Conservation (phyloP, 2,888 invertebrate species). For the Phragmatobia fuliginosa region DNA sequence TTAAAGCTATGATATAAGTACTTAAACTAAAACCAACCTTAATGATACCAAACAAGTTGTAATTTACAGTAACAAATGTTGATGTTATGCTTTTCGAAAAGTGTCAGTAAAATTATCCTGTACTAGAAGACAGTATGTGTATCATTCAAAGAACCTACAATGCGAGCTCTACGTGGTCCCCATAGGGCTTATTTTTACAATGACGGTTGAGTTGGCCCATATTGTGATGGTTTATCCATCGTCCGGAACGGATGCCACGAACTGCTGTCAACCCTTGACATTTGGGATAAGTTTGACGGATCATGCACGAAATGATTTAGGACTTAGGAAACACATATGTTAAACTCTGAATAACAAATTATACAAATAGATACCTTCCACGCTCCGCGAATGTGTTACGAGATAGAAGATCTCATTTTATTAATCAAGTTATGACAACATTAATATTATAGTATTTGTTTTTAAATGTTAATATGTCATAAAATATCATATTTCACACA, state of each 20-base stretch:
- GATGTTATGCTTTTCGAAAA: conserved; percentile 64
- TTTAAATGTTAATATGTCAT: conserved; percentile 51
- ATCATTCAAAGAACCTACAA: conserved; percentile 50
- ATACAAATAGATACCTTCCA: conserved; percentile 38
- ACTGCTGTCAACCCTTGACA: conserved; percentile 84
- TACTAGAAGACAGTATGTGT: conserved; percentile 65
- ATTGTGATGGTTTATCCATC: conserved; percentile 71
- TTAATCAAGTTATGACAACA: conserved; percentile 51
- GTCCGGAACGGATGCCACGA: conserved; percentile 78
- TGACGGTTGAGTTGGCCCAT: conserved; percentile 43
- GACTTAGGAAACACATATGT: conserved; percentile 62
- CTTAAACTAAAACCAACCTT: conserved; percentile 53
- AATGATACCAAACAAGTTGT: conserved; percentile 33
- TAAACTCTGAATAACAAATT: conserved; percentile 53
- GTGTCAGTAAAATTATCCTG: conserved; percentile 53
- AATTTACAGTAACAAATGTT: conserved; percentile 38
- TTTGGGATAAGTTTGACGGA: conserved; percentile 80
- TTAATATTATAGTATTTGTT: conserved; percentile 47
- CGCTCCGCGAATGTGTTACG: conserved; percentile 40
- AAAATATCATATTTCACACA: conserved; percentile 61
- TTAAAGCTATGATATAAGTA: conserved; percentile 60
- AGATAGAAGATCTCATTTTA: conserved; percentile 36
- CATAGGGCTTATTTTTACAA: conserved; percentile 55
- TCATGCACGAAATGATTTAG: conserved; percentile 76
- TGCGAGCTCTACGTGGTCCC: conserved; percentile 49